Conservation (phyloP, 2,113 vertebrate species). For the Melozone crissalis region DNA sequence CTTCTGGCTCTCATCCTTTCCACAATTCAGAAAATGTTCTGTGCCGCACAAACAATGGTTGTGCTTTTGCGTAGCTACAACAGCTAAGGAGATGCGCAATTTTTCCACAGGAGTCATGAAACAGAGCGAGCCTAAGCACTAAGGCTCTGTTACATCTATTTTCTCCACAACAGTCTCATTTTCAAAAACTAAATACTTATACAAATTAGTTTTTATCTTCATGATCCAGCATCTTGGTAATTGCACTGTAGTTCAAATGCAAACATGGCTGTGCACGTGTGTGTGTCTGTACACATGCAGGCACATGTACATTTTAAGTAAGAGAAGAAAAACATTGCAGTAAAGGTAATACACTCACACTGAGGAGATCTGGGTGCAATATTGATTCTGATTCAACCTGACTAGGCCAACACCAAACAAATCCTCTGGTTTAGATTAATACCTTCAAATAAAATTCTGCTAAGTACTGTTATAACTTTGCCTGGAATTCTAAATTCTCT, state of each 20-base stretch:
- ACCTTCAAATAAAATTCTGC: not conserved
- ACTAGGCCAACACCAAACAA: not conserved
- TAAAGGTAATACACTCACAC: not conserved
- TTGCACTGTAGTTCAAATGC: not conserved
- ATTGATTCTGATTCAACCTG: not conserved
- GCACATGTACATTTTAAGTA: not conserved
- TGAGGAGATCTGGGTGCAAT: not conserved
- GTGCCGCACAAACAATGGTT: not conserved
- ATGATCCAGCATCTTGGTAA: not conserved
- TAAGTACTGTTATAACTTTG: not conserved
- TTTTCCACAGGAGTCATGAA: not conserved
- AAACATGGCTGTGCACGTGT: not conserved
- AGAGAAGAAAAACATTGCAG: not conserved
- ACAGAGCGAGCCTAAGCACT: not conserved
- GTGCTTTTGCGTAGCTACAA: not conserved
- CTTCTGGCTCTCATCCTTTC: not conserved
- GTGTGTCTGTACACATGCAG: fast-evolving
- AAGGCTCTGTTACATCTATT: not conserved
- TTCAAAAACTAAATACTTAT: not conserved
- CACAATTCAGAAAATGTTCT: not conserved
- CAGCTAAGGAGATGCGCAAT: not conserved
- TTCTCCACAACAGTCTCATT: not conserved
- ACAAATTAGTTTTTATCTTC: not conserved
- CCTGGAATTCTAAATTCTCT: not conserved
- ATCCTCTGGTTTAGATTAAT: not conserved